These are phyloP conservation scores for Arctia plantaginis DNA, from an alignment of 2,888 invertebrate genomes.

Conservation along the genomic window DNA sequence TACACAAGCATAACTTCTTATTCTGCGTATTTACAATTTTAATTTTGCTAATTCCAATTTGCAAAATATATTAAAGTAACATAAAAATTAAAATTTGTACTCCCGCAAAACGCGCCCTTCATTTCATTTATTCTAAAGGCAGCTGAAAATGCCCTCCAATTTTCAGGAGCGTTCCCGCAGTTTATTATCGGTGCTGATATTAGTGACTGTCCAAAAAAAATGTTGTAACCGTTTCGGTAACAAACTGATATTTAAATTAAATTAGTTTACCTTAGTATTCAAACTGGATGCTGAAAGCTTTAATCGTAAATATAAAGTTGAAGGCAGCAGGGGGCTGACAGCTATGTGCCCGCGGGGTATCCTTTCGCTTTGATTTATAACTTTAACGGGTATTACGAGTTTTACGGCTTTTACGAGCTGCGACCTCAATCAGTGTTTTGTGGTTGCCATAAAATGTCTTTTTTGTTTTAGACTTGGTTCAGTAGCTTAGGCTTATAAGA, in stretches of 20 bases:
- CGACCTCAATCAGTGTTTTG: conserved; percentile 51
- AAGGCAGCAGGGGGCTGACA: conserved; percentile 30
- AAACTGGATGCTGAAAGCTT: conserved; percentile 24
- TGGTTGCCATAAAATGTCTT: conserved; percentile 39
- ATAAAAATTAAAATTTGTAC: neutral
- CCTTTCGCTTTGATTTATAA: conserved; percentile 47
- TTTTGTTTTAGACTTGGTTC: conserved; percentile 25
- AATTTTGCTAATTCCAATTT: too few relatives aligned
- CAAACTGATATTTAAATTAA: neutral
- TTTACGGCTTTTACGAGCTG: conserved; percentile 41
- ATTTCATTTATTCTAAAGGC: neutral
- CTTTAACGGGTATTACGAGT: conserved; percentile 39
- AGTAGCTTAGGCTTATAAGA: neutral
- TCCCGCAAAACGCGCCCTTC: neutral
- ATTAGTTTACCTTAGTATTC: conserved; percentile 23
- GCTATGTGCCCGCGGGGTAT: conserved; percentile 30
- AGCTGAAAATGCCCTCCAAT: neutral
- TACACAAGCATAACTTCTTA: too few relatives aligned
- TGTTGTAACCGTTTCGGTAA: neutral
- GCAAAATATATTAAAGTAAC: neutral
- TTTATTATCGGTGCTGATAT: neutral
- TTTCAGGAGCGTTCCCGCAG: neutral
- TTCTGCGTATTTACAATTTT: too few relatives aligned
- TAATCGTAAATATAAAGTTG: conserved; percentile 42
- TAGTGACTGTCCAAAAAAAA: neutral